A percentile compares a stretch with the other conserved stretches of the same genome.
These are phyloP conservation scores for Paradisaea rubra DNA, from an alignment of 2,113 vertebrate species.

Conservation along the genomic window DNA sequence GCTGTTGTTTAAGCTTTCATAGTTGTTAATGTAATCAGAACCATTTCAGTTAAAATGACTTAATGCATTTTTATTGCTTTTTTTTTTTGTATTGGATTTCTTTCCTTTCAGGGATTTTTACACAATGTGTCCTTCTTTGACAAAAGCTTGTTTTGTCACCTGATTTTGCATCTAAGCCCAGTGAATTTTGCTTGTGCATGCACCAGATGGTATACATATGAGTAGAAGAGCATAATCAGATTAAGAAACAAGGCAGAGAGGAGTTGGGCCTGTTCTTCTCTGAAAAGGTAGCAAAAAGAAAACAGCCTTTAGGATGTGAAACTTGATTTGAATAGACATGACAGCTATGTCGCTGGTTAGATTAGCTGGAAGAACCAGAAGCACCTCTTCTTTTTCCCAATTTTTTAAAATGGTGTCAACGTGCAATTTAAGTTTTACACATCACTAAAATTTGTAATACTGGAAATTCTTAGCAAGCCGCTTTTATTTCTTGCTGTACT, in stretches of 20 bases:
- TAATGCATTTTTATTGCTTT: not conserved
- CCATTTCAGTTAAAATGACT: not conserved
- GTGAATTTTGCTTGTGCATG: conserved; percentile 38
- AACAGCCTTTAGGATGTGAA: not conserved
- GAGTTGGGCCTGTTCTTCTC: conserved; percentile 7
- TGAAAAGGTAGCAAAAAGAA: conserved; percentile 2
- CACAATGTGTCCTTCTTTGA: not conserved
- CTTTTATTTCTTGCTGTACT: not conserved
- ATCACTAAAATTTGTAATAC: not conserved
- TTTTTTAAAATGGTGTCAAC: not conserved
- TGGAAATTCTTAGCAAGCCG: not conserved
- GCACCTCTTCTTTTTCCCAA: not conserved
- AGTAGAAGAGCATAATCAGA: conserved; percentile 48
- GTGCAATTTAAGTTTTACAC: not conserved
- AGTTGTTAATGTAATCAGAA: not conserved
- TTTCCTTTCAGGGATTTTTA: not conserved
- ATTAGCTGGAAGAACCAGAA: not conserved
- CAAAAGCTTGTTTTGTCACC: conserved; percentile 42
- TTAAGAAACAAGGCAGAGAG: conserved; percentile 44
- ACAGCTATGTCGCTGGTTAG: not conserved
- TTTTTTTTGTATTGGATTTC: not conserved
- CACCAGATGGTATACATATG: conserved; percentile 45
- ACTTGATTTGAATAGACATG: not conserved
- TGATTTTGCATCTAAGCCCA: conserved; percentile 32
- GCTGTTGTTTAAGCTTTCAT: not conserved